Evolutionary conservation across 2,797 vertebrate species (phyloP).

Genomic region (Onychomys torridus): DNA sequence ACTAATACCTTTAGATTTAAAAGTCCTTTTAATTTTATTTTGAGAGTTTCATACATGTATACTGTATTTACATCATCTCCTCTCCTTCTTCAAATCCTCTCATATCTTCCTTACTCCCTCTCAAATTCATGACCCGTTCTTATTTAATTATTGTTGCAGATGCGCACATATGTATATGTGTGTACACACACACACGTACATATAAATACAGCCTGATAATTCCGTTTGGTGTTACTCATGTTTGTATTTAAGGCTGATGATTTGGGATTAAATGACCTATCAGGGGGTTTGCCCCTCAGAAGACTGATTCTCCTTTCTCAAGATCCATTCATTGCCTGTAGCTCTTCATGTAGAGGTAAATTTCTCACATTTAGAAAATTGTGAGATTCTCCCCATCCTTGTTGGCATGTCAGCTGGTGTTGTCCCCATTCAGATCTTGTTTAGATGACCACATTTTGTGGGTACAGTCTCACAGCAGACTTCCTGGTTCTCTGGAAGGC

Average conservation of each 20-base stretch:
- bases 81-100: background rate
- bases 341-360: background rate
- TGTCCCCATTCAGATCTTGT: background rate
- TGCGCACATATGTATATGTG: background rate
- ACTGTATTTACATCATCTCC: background rate
- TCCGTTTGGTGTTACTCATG: background rate
- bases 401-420: background rate
- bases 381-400: background rate
- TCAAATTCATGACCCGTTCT: background rate
- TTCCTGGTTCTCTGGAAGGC: too few relatives aligned
- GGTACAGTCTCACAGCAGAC: background rate
- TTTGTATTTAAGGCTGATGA: background rate
- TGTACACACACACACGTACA: background rate
- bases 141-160: background rate
- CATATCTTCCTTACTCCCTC: background rate
- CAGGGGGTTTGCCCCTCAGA: background rate
- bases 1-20: background rate
- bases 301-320: background rate
- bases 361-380: too few relatives aligned
- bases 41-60: background rate
- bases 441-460: background rate
- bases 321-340: background rate
- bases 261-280: background rate
- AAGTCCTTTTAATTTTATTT: background rate
- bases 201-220: background rate